phyloP scores from a whole-genome alignment of 1,140 invertebrate genomes.

The Apolygus lucorum region DNA sequence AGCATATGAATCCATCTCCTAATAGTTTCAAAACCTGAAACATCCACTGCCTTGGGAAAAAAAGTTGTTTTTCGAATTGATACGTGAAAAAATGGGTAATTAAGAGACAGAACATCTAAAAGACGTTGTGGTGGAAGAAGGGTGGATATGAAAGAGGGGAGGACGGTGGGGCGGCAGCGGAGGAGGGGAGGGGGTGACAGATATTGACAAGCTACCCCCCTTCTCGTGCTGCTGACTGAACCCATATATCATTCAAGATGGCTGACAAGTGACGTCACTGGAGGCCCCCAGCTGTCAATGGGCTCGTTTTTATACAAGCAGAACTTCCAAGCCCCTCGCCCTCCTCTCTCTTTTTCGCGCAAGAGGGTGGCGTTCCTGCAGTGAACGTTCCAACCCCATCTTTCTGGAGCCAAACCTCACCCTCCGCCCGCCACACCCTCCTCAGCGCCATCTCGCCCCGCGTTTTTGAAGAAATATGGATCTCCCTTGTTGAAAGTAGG shows the following conservation, averaged over 20 bases:
- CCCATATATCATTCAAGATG: constrained; percentile 30
- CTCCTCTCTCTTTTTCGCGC: neutral
- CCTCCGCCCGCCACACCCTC: neutral
- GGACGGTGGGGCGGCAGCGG: neutral
- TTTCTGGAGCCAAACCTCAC: neutral
- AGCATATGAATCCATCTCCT: no score
- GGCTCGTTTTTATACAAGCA: constrained; percentile 14
- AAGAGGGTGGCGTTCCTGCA: constrained; percentile 4
- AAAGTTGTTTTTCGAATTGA: no score
- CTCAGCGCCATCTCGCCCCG: neutral
- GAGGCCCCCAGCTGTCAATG: constrained; percentile 19
- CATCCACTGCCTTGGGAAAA: no score
- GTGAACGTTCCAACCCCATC: constrained; percentile 3
- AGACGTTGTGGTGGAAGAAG: no score
- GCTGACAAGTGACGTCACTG: constrained; percentile 26
- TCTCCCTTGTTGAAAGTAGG: constrained; percentile 18
- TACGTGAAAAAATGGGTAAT: no score
- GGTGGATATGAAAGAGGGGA: constrained; percentile 21
- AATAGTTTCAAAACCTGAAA: no score
- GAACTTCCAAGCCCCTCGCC: neutral
- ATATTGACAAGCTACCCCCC: constrained; percentile 18
- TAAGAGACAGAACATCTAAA: neutral
- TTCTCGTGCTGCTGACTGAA: constrained; percentile 7
- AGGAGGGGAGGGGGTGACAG: constrained; percentile 17
- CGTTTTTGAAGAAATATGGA: constrained; percentile 20